Evolutionary conservation across 2,113 vertebrate genomes (phyloP), one percentile per base, ranked within the genome.

Genomic region (Arothron firmamentum): DNA sequence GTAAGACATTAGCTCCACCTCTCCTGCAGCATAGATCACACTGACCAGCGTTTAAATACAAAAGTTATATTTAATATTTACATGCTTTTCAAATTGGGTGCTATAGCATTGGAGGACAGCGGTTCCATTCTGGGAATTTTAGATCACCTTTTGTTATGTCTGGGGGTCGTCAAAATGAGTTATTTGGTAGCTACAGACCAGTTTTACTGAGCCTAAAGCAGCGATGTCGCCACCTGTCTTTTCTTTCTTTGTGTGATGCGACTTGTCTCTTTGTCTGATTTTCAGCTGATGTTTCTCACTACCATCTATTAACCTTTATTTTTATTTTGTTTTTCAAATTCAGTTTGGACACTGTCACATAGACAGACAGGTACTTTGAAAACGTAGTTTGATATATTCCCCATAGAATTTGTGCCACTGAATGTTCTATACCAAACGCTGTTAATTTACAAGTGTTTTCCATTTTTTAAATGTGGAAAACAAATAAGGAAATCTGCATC

Each of bases 391-490:
- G 64, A 63, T 83, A 80, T 88, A 55, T 51, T 85, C 47, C 75
- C 72, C 72, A n/a, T 81, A 73, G 80, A 81, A 79, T 60, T 65
- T 20, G 51, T 56, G 23, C 21, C 62, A 54, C 58, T 20, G 60
- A 72, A 82, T 88, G 89, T 90, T 91, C 88, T 92, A 78, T 89
- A 86, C 83, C 90, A 90, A 89, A 86, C 84, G 86, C 66, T 91
- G 88, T 91, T 90, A 80, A 87, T 90, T 90, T 90, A 85, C 86
- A 87, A 87, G 65, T 4, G 47, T 58, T 17, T 31, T 14, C 9
- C 19, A 54, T 19, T 12, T 11, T 52, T 23, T 46, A 1, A 21
- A 62, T 31, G 12, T 25, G 59, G 54, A 69, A 52, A 52, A 23
- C 21, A 19, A n/a, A 1, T 3, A 1, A 20, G 18, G 9, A 20